Evolutionary conservation across 2,797 vertebrate species (phyloP), one percentile per base, ranked within the genome.

Genomic region (Fistularia tabacaria): DNA sequence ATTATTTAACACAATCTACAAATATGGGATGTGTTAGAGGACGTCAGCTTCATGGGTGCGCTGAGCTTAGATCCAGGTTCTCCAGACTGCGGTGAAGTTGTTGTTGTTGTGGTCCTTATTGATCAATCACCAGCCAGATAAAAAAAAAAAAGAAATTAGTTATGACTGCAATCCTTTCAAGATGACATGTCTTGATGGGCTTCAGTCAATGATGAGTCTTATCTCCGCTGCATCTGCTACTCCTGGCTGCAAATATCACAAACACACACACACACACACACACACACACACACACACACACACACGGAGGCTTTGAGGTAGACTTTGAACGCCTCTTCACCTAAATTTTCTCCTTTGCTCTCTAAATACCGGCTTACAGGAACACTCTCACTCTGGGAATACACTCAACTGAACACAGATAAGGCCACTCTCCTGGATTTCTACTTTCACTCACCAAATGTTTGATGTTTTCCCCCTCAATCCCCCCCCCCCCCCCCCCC

Each of bases 151-250:
- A 25, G 2, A 25, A 25, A 25, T 25, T 25, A 25, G 25, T 25
- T 25, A 25, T 25, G 25, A 25, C 25, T 53, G 13, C 7, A 48
- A 48, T 50, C 41, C 36, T 12, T 51, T 48, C 42, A 73, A 44
- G 8, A 14, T 57, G 25, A n/a, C 9, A 5, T 40, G 9, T 14
- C 25, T 51, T 43, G 38, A 45, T 3, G 44, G 7, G 3, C 42
- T 62, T 76, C 80, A 74, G 87, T 59, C 57, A 64, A 73, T 61
- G 72, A 81, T 54, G 82, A 83, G 71, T 83, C 71, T 66, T 80
- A 83, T 77, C 68, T 77, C 42, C 81, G 66, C 77, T 40, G 8
- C 10, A 40, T 40, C 81, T 80, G 68, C 76, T 70, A 75, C 89
- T 76, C 62, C 86, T 11, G 62, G 10, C 15, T 47, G 14, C 15